Evolutionary conservation across 2,113 vertebrate species (phyloP), one percentile per base, ranked within the genome.

Genomic region (Vidua chalybeata): DNA sequence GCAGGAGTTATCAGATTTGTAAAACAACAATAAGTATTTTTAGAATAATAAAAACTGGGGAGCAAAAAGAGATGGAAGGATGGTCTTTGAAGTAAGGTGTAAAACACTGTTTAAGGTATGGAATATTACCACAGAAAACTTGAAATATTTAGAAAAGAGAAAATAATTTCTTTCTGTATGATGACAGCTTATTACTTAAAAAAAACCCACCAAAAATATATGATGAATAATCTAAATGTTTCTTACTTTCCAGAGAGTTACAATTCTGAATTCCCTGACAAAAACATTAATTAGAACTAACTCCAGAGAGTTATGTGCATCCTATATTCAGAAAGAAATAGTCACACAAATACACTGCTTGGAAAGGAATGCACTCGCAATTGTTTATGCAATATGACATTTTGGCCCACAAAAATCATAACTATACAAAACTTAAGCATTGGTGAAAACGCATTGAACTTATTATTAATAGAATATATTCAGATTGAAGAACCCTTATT

Each of bases 401-500:
- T 81, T 22, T 59, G 18, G 11, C 5, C 23, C 20, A 39, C 3
- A 3, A 49, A 68, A 91, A 52, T 49, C 13, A 13, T n/a, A 71
- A 51, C 3, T 13, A 5, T 26, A 13, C 8, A 73, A 85, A 92
- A 33, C 3, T 12, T 48, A 31, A 43, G 4, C 22, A 10, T 1
- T 48, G 3, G 6, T 8, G 7, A 16, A 71, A 78, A 89, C 3
- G 0, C 4, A 77, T 18, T 63, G n/a, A 71, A 6, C 3, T 92
- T 77, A 63, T 24, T 33, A 4, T 51, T 46, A 22, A 48, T 24
- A n/a, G 13, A 61, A 66, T 30, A 73, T 37, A 35, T 59, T 63
- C 9, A 69, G 7, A 54, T 11, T n/a, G 31, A 72, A 69, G 2
- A 58, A 41, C 0, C 0, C 2, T 46, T 84, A 10, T 0, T 8